phyloP scores from a whole-genome alignment of 2,888 invertebrate genomes.

The Diogma glabrata region DNA sequence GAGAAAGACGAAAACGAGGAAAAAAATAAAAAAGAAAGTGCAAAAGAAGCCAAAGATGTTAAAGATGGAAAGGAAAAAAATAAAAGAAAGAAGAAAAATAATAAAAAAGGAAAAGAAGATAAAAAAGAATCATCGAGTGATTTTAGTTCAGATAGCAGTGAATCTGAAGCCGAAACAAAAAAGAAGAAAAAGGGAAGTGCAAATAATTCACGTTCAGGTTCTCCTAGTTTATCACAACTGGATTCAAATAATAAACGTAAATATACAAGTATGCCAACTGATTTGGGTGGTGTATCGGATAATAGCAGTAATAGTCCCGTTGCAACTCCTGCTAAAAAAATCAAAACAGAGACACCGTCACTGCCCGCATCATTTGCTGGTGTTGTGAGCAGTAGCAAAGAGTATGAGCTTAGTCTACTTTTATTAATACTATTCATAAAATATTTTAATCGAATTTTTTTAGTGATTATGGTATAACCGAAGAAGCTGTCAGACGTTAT shows the following conservation, averaged over 20 bases:
- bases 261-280: slow-evolving; percentile 29
- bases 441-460: too few relatives aligned
- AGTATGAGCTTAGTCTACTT: slow-evolving; percentile 24
- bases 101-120: slow-evolving; percentile 48
- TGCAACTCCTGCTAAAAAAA: slow-evolving; percentile 33
- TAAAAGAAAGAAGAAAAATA: slow-evolving; percentile 48
- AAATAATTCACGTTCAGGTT: slow-evolving; percentile 35
- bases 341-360: slow-evolving; percentile 31
- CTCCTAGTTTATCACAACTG: slow-evolving; percentile 31
- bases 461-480: slow-evolving; percentile 82
- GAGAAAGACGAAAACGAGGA: slow-evolving; percentile 63
- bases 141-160: slow-evolving; percentile 56
- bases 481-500: slow-evolving; percentile 90
- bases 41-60: slow-evolving; percentile 37
- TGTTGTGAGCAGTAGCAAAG: slow-evolving; percentile 30
- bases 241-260: slow-evolving; percentile 32
- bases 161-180: slow-evolving; percentile 56
- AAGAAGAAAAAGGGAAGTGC: slow-evolving; percentile 39
- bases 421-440: neutral
- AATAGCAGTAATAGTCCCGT: slow-evolving; percentile 35
- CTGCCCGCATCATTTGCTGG: slow-evolving; percentile 34
- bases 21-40: slow-evolving; percentile 58
- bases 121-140: slow-evolving; percentile 56
- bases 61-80: slow-evolving; percentile 49
- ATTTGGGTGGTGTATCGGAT: slow-evolving; percentile 33